Evolutionary conservation across 2,113 vertebrate species (phyloP), one percentile per base, ranked within the genome.

Genomic region (Ictalurus furcatus): DNA sequence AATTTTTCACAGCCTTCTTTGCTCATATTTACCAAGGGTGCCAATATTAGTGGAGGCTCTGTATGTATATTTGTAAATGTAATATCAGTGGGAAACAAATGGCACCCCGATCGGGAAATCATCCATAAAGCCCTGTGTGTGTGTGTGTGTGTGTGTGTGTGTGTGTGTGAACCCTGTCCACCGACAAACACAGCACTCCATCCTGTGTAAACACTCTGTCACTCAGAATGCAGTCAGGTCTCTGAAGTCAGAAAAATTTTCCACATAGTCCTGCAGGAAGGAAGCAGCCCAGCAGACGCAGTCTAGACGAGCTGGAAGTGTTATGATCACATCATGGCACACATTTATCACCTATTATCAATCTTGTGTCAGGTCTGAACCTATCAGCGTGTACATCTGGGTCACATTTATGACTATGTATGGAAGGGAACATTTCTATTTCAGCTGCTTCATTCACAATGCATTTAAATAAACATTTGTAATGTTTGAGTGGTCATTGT

Each of bases 151-250:
- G 59, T 65, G 63, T 65, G 63, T 65, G 52, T 34, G n/a, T n/a
- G 78, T 8, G 52, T 30, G 16, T 81, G 52, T 19, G 79, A 78
- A 79, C 67, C 90, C 82, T 25, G 23, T 58, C 59, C 56, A 59
- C 81, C 78, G 9, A 37, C 58, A 37, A n/a, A 30, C 48, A 21
- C 61, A 71, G 40, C 40, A 25, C 56, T 88, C 37, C 37, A 82
- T 87, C 69, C 30, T 30, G 48, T 69, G 78, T 90, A 91, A 91
- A 92, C 91, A 91, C 2, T 25, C 28, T 58, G 83, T 88, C 89
- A 88, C 21, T 90, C 89, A 91, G 78, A 65, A n/a, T 89, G 65
- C 13, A 6, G 52, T 86, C 14, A 23, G 21, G 61, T 67, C 61
- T 78, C 71, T 87, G 65, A 69, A 81, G 63, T 80, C 52, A 17